Percentiles rank a stretch among this genome's conserved stretches.
These are phyloP conservation scores for Caranx ignobilis DNA, from an alignment of 2,113 vertebrate genomes.

Conservation along the genomic window DNA sequence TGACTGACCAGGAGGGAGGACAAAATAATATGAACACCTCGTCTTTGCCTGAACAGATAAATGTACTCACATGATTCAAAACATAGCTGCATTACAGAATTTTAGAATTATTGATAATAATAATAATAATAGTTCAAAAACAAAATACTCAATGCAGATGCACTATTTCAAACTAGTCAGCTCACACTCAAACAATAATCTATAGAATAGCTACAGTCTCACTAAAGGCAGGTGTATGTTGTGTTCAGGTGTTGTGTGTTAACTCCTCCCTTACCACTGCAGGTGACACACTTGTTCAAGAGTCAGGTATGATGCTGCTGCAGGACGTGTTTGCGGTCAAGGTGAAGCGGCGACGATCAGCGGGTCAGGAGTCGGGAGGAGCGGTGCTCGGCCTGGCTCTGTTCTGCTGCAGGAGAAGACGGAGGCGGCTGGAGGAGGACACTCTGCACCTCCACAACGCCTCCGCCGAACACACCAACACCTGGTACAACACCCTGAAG, in stretches of 20 bases:
- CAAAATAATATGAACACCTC: slow-evolving; percentile 20
- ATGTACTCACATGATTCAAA: neutral
- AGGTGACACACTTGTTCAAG: slow-evolving; percentile 30
- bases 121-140: neutral
- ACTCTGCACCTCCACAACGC: slow-evolving; percentile 76
- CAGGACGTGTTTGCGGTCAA: slow-evolving; percentile 73
- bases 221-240: neutral
- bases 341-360: slow-evolving; percentile 74
- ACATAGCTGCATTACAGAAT: too few relatives aligned
- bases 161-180: too few relatives aligned
- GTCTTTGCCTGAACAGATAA: neutral
- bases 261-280: slow-evolving; percentile 2
- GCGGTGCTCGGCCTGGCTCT: slow-evolving; percentile 73
- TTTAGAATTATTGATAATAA: neutral
- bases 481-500: slow-evolving; percentile 73
- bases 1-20: slow-evolving; percentile 1
- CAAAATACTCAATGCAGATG: too few relatives aligned
- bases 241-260: neutral
- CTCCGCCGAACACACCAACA: slow-evolving; percentile 69
- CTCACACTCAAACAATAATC: neutral
- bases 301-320: slow-evolving; percentile 57
- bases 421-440: slow-evolving; percentile 58
- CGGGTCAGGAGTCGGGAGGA: slow-evolving; percentile 66
- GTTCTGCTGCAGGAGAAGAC: slow-evolving; percentile 66
- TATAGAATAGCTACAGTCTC: neutral